phyloP scores from a whole-genome alignment of 1,140 invertebrate species.

The Neodiprion pinetum region DNA sequence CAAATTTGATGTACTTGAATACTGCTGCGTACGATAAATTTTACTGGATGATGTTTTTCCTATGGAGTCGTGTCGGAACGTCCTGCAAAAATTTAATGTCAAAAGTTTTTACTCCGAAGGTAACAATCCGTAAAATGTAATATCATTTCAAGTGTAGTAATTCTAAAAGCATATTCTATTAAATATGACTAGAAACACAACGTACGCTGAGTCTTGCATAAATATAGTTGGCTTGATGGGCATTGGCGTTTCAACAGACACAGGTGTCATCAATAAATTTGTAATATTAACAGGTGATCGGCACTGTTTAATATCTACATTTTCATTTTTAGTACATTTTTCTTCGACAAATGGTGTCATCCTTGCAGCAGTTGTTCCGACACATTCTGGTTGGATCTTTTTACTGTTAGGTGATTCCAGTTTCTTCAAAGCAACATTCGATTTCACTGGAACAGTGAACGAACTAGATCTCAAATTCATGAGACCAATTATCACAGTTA shows the following conservation, averaged over 20 bases:
- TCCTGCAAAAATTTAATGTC: constrained; percentile 11
- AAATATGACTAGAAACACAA: constrained; percentile 16
- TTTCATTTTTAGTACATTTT: constrained; percentile 14
- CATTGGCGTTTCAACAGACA: constrained; percentile 32
- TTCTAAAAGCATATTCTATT: constrained; percentile 10
- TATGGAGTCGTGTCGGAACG: constrained; percentile 24
- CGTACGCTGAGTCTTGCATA: constrained; percentile 34
- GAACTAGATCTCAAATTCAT: constrained; percentile 43
- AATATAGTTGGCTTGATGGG: constrained; percentile 28
- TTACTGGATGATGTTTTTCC: neutral
- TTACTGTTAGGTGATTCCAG: constrained; percentile 28
- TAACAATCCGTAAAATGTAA: neutral
- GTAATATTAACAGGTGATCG: constrained; percentile 37
- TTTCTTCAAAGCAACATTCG: constrained; percentile 42
- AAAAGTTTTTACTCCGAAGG: constrained; percentile 14
- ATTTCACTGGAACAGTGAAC: constrained; percentile 26
- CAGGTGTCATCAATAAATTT: constrained; percentile 25
- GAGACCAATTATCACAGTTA: constrained; percentile 44
- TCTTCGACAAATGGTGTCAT: neutral
- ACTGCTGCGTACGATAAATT: neutral
- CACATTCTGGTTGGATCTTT: neutral
- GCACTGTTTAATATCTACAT: constrained; percentile 12
- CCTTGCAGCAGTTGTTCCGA: constrained; percentile 18
- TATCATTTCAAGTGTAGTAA: neutral
- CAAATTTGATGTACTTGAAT: neutral